Evolutionary conservation across 2,797 vertebrate genomes (phyloP).

Genomic region (Pangasius larnaudii): DNA sequence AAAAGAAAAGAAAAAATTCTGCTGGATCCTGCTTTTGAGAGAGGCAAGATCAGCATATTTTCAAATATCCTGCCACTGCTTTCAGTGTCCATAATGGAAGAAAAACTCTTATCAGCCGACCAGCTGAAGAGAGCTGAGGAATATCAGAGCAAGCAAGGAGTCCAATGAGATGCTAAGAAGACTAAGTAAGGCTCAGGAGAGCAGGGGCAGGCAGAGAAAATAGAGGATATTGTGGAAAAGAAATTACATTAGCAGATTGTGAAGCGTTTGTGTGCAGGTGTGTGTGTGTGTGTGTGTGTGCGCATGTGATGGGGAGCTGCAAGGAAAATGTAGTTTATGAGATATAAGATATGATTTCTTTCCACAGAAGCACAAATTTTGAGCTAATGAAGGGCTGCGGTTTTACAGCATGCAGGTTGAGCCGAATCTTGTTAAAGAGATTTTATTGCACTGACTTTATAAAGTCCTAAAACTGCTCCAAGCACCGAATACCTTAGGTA

Average conservation of each 20-base stretch:
- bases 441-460: conserved; percentile 42
- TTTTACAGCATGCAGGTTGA: conserved; percentile 14
- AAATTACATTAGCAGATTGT: conserved; percentile 72
- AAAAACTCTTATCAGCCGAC: conserved; percentile 67
- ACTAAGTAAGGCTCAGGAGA: conserved; percentile 55
- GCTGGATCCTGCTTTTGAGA: conserved; percentile 63
- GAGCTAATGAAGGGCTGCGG: conserved; percentile 38
- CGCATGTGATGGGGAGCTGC: background rate
- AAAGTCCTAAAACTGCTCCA: conserved; percentile 1
- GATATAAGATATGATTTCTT: conserved; percentile 30
- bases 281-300: conserved; percentile 33
- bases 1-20: conserved; percentile 56
- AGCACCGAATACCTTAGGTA: background rate
- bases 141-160: conserved; percentile 48
- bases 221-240: conserved; percentile 64
- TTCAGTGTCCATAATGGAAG: conserved; percentile 71
- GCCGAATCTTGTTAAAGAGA: conserved; percentile 36
- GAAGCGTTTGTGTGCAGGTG: conserved; percentile 24
- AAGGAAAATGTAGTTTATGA: conserved; percentile 45
- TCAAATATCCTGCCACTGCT: conserved; percentile 71
- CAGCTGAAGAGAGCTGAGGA: conserved; percentile 59
- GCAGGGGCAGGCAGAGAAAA: conserved; percentile 63
- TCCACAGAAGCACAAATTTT: conserved; percentile 17
- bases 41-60: conserved; percentile 75
- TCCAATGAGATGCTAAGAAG: conserved; percentile 65